A percentile compares a stretch with the other conserved stretches of the same genome.
Conservation (phyloP, 2,888 invertebrate species). For the Leucophora obtusa region DNA sequence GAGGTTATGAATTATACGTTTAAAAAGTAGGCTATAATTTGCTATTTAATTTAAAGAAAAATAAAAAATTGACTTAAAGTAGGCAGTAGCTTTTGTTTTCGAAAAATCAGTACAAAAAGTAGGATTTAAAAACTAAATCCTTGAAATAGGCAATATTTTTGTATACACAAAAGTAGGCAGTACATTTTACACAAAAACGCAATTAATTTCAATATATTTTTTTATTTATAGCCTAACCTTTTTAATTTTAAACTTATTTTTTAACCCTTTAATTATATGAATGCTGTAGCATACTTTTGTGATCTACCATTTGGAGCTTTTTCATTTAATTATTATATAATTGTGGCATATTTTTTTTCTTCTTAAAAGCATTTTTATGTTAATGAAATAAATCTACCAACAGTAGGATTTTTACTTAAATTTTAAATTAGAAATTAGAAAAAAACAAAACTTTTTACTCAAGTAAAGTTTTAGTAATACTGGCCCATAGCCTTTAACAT, state of each 20-base stretch:
- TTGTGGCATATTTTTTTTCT: too few species aligned
- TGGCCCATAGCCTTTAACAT: not conserved
- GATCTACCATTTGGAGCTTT: not conserved
- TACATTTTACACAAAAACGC: too few species aligned
- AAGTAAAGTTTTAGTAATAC: too few species aligned
- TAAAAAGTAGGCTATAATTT: not conserved
- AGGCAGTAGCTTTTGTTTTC: not conserved
- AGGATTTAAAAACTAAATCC: not conserved
- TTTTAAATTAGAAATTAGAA: too few species aligned
- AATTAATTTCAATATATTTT: too few species aligned
- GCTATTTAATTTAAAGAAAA: not conserved
- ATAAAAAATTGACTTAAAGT: not conserved
- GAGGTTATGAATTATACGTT: slow-evolving; percentile 10
- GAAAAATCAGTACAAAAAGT: not conserved
- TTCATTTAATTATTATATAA: not conserved
- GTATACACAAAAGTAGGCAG: too few species aligned
- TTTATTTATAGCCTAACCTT: too few species aligned
- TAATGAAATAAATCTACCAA: not conserved
- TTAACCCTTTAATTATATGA: not conserved
- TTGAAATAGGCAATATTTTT: too few species aligned
- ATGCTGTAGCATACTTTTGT: not conserved
- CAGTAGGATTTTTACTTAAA: too few species aligned
- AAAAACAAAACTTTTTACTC: too few species aligned
- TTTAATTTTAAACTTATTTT: too few species aligned
- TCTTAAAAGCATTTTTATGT: not conserved